Evolutionary conservation across 2,113 vertebrate species (phyloP), one percentile per base, ranked within the genome.

Genomic region (Pogona vitticeps): DNA sequence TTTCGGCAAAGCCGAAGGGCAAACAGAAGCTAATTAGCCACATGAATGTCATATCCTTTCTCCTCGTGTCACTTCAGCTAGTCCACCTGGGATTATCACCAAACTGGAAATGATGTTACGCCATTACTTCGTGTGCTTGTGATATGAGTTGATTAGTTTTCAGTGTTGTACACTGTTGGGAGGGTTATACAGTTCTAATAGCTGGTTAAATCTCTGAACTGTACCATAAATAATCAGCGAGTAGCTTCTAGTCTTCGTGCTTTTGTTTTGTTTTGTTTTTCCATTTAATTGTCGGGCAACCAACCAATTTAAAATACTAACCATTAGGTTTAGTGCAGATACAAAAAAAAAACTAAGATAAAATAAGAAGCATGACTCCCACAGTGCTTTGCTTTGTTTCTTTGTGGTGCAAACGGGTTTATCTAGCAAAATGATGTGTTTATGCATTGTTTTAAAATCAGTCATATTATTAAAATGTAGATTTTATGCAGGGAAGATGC

Each of bases 71-170:
- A 83, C 2, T 0, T 86, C 61, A 83, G 59, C 52, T 31, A 84
- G 61, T 83, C 80, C 65, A 81, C 71, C n/a, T 63, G 67, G 72
- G 72, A 78, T 3, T 77, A 9, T 59, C 63, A 42, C 14, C 84
- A 88, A 86, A 80, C 17, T 46, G 76, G 79, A 88, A 61, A 26
- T 5, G 67, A 58, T 86, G 26, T 42, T 14, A 31, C 13, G 52
- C 59, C 67, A 46, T 59, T 76, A 76, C 76, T 61, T 61, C 59
- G 36, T 87, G n/a, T 40, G 42, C 80, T 85, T 76, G 63, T 40
- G 72, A 79, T 21, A 80, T 21, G 63, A 88, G 82, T 59, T 77
- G 33, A 59, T 3, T 86, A 82, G 10, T 18, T 86, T 83, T 59
- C 58, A 72, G 75, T 12, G 7, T 75, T 86, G 12, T 79, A 31